Evolutionary conservation across 2,888 invertebrate species (phyloP), one percentile per base, ranked within the genome.

Genomic region (Himalopsyche kuldschensis): DNA sequence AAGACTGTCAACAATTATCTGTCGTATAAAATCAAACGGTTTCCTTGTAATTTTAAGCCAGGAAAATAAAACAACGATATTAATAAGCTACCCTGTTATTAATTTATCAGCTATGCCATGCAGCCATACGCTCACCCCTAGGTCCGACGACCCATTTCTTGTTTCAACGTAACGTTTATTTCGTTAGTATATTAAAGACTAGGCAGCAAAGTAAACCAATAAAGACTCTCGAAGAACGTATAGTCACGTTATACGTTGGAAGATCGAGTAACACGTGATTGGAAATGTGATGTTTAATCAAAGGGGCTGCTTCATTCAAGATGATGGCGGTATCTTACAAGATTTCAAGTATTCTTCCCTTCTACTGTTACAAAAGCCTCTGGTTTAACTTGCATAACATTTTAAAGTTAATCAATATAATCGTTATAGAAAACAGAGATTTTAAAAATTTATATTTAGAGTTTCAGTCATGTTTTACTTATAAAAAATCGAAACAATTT

Each of bases 251-350:
- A 55, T 20, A 55, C 20, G 55, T 55, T 15, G 20, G 55, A 75
- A 27, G 75, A 75, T 69, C 80, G 80, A 41, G 75, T 75, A 79
- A 75, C 83, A 32, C 79, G 75, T 83, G 83, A 83, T 83, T 83
- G 83, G 83, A 83, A 83, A 83, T 83, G 83, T 79, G 83, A 83
- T 83, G 83, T 83, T 31, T 79, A 79, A 79, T 79, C 83, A 79
- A 55, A 55, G 55, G 20, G 48, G 32, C 75, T 35, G 81, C 75
- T 76, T 75, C 76, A 48, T 76, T 76, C 47, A 76, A 81, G 81
- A 81, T 81, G 79, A 78, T 75, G 79, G 79, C 75, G 55, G 55
- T 55, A 55, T 55, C 55, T 55, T 55, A 55, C 55, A 20, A 55
- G 55, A 20, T 55, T 55, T 55, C 55, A 20, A 55, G 55, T 55